Percentiles rank a stretch among this genome's conserved stretches.
These are phyloP conservation scores for Trileptium ribeirensis DNA, from an alignment of 2,888 invertebrate genomes.

Conservation along the genomic window DNA sequence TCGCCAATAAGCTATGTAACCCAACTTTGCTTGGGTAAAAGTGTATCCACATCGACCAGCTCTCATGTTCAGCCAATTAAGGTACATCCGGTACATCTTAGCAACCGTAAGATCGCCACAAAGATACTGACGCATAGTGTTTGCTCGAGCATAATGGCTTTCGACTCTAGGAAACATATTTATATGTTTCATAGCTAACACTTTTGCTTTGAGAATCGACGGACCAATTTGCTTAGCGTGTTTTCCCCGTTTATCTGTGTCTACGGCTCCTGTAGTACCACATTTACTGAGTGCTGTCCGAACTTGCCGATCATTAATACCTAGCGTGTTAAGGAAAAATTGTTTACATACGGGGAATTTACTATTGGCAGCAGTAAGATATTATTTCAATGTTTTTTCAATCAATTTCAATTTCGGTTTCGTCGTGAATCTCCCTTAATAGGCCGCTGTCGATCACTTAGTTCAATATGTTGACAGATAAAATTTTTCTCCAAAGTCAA, in stretches of 20 bases:
- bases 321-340: not conserved
- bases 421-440: not conserved
- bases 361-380: not conserved
- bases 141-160: not conserved
- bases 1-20: not conserved
- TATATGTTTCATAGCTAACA: not conserved
- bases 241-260: not conserved
- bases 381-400: not conserved
- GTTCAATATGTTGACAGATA: too few relatives aligned
- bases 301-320: not conserved
- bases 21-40: not conserved
- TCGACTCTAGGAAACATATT: not conserved
- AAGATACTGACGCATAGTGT: not conserved
- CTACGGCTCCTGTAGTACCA: not conserved
- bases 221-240: not conserved
- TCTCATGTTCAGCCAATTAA: not conserved
- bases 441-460: too few relatives aligned
- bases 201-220: not conserved
- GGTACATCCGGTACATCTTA: not conserved
- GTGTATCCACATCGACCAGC: not conserved
- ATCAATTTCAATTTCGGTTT: too few relatives aligned
- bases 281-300: not conserved
- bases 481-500: too few relatives aligned
- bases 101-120: not conserved
- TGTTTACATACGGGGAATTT: not conserved